Percentiles rank a stretch among this genome's conserved stretches.
phyloP scores from a whole-genome alignment of 2,113 vertebrate species.

The Epinephelus lanceolatus region DNA sequence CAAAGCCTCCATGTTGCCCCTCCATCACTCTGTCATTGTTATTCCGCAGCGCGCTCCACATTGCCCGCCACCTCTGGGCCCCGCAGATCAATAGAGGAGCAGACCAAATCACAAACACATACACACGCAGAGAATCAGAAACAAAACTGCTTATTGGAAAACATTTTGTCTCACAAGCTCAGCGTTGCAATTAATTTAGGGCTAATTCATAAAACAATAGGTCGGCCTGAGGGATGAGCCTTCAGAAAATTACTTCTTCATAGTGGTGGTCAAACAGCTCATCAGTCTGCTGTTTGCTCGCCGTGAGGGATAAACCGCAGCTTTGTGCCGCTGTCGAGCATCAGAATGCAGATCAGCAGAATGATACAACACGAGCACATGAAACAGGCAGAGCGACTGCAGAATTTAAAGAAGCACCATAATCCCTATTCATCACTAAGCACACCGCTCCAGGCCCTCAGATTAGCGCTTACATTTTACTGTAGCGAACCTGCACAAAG shows the following conservation, averaged over 20 bases:
- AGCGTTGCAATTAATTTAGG: slow-evolving; percentile 58
- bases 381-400: slow-evolving; percentile 54
- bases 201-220: slow-evolving; percentile 68
- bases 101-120: slow-evolving; percentile 57
- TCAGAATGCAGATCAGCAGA: slow-evolving; percentile 72
- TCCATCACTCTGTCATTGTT: slow-evolving; percentile 64
- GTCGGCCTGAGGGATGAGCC: slow-evolving; percentile 30
- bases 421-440: slow-evolving; percentile 69
- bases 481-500: slow-evolving; percentile 36
- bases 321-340: slow-evolving; percentile 59
- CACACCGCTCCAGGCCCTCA: slow-evolving; percentile 47
- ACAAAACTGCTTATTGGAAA: slow-evolving; percentile 64
- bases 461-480: slow-evolving; percentile 46
- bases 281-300: slow-evolving; percentile 42
- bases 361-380: slow-evolving; percentile 40
- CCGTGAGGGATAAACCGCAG: slow-evolving; percentile 46
- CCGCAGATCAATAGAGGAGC: slow-evolving; percentile 64
- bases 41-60: slow-evolving; percentile 58
- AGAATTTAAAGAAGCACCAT: slow-evolving; percentile 64
- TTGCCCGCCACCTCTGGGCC: slow-evolving; percentile 53
- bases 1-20: slow-evolving; percentile 28
- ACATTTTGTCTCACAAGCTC: slow-evolving; percentile 40
- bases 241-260: slow-evolving; percentile 40
- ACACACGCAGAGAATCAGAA: slow-evolving; percentile 19
- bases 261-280: slow-evolving; percentile 56